Evolutionary conservation across 1,140 invertebrate genomes (phyloP).

Genomic region (Drosophila lacertosa): DNA sequence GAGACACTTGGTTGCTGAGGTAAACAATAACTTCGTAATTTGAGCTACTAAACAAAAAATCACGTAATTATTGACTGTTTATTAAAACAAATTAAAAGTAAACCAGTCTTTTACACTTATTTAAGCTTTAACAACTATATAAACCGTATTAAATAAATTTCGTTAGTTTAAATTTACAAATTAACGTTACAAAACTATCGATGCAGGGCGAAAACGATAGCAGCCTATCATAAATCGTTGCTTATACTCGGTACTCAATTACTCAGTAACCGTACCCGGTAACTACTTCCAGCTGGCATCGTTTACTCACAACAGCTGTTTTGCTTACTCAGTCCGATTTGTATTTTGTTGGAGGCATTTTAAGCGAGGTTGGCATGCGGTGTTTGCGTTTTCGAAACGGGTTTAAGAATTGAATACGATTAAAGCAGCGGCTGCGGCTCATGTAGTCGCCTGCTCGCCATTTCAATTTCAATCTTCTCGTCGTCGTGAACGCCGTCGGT

Average conservation of each 20-base stretch:
- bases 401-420: constrained; percentile 49
- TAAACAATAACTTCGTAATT: no score
- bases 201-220: constrained; percentile 3
- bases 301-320: constrained; percentile 37
- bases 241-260: constrained; percentile 4
- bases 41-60: no score
- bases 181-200: constrained; percentile 3
- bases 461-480: constrained; percentile 52
- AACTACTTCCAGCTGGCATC: neutral
- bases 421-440: constrained; percentile 34
- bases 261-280: constrained; percentile 22
- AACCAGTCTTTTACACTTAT: no score
- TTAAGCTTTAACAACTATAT: no score
- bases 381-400: constrained; percentile 45
- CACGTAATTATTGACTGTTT: no score
- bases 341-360: constrained; percentile 31
- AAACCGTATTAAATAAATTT: no score
- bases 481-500: constrained; percentile 39
- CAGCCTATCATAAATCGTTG: neutral
- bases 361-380: constrained; percentile 33
- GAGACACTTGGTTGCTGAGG: constrained; percentile 52
- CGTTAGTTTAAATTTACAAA: neutral
- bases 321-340: constrained; percentile 5
- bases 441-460: constrained; percentile 28
- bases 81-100: no score